Percentiles rank a stretch among this genome's conserved stretches.
Conservation (phyloP, 2,797 vertebrate species). For the Carapus acus region DNA sequence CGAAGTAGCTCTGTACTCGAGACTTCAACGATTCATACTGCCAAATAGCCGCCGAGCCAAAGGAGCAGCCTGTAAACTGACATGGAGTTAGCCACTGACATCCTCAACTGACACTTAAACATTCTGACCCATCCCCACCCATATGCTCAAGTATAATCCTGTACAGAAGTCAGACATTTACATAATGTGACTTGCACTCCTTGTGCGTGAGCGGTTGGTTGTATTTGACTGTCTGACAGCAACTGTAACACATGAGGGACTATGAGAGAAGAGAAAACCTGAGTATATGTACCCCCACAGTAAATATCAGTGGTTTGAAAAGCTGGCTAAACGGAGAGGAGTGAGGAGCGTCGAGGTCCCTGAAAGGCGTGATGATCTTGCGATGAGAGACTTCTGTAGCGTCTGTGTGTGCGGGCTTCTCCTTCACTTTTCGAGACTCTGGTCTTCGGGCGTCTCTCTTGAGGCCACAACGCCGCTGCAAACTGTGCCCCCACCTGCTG, state of each 20-base stretch:
- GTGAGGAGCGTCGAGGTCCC: slow-evolving; percentile 48
- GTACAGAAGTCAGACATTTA: too few species aligned
- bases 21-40: slow-evolving; percentile 92
- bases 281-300: slow-evolving; percentile 78
- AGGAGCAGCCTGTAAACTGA: slow-evolving; percentile 95
- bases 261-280: neutral
- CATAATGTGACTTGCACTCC: too few species aligned
- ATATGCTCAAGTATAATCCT: too few species aligned
- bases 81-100: slow-evolving; percentile 46
- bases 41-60: slow-evolving; percentile 89
- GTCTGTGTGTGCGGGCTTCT: slow-evolving; percentile 50
- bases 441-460: slow-evolving; percentile 71
- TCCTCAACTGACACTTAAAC: neutral
- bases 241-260: too few species aligned
- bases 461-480: slow-evolving; percentile 78
- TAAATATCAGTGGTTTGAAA: slow-evolving; percentile 82
- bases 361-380: slow-evolving; percentile 54
- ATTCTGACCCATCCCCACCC: neutral
- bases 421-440: slow-evolving; percentile 66
- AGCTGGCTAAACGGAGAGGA: slow-evolving; percentile 69
- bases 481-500: slow-evolving; percentile 63
- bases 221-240: too few species aligned
- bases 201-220: too few species aligned
- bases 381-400: slow-evolving; percentile 42
- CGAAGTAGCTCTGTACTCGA: slow-evolving; percentile 83